These are phyloP conservation scores for Drosophila pseudotalamancana DNA, from an alignment of 2,888 invertebrate species.

Conservation along the genomic window DNA sequence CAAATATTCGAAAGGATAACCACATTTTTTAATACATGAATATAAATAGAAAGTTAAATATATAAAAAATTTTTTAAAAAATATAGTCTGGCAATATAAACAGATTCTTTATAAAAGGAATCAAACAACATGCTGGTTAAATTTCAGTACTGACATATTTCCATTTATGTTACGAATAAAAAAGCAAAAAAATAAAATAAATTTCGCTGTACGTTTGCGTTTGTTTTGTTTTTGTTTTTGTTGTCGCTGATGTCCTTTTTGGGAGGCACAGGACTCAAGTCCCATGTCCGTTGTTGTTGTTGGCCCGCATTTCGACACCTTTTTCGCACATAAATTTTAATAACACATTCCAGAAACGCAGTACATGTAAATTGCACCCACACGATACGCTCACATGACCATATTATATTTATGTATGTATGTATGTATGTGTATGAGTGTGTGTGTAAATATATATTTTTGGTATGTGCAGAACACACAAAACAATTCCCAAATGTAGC, in stretches of 20 bases:
- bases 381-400: slow-evolving; percentile 40
- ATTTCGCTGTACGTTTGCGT: slow-evolving; percentile 35
- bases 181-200: slow-evolving; percentile 4
- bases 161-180: background rate
- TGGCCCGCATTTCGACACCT: slow-evolving; percentile 66
- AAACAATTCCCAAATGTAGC: slow-evolving; percentile 75
- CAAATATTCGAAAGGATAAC: too few relatives aligned
- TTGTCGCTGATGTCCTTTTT: slow-evolving; percentile 27
- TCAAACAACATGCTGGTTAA: too few relatives aligned
- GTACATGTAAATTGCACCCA: slow-evolving; percentile 62
- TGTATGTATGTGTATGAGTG: background rate
- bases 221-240: too few relatives aligned
- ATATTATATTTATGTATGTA: slow-evolving; percentile 23
- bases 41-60: too few relatives aligned
- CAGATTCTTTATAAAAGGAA: too few relatives aligned
- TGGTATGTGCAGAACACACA: slow-evolving; percentile 47
- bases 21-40: too few relatives aligned
- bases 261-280: slow-evolving; percentile 22
- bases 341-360: slow-evolving; percentile 66
- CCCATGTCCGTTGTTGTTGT: slow-evolving; percentile 42
- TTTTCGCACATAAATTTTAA: slow-evolving; percentile 73
- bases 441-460: slow-evolving; percentile 27
- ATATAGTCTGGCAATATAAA: too few relatives aligned
- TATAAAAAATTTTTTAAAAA: too few relatives aligned
- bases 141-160: too few relatives aligned